A percentile compares a stretch with the other conserved stretches of the same genome.
These are phyloP conservation scores for Ecliptopera silaceata DNA, from an alignment of 2,888 invertebrate genomes.

Conservation along the genomic window DNA sequence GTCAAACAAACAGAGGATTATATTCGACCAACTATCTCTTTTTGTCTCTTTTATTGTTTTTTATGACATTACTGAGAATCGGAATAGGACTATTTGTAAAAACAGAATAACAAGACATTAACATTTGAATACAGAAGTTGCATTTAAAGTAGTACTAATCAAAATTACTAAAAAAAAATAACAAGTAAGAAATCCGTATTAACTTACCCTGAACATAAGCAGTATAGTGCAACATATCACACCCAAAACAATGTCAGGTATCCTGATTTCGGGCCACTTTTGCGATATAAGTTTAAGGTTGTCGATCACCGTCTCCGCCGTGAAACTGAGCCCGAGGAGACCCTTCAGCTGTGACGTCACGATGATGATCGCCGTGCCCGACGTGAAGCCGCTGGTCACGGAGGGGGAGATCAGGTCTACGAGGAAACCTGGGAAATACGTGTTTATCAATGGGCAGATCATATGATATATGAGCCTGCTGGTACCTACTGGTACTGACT, in stretches of 20 bases:
- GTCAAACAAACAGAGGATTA: constrained; percentile 6
- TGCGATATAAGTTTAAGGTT: constrained; percentile 78
- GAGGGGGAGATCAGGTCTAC: constrained; percentile 93
- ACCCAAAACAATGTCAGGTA: constrained; percentile 86
- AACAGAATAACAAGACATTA: too few relatives aligned
- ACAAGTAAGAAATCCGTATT: neutral
- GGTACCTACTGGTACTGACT: neutral
- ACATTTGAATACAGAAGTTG: too few relatives aligned
- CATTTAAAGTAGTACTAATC: too few relatives aligned
- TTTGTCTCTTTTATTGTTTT: neutral
- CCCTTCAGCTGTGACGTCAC: constrained; percentile 89
- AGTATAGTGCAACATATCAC: constrained; percentile 85
- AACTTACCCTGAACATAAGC: constrained; percentile 85
- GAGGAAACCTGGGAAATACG: constrained; percentile 86
- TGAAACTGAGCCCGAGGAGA: constrained; percentile 86
- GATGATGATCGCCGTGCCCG: constrained; percentile 92
- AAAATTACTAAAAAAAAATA: too few relatives aligned
- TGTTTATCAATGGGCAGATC: neutral
- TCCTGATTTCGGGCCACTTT: constrained; percentile 76
- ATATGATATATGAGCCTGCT: neutral
- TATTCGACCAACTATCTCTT: neutral
- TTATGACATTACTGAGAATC: neutral
- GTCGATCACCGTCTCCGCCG: constrained; percentile 86
- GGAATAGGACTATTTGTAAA: too few relatives aligned
- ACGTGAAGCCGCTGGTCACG: constrained; percentile 92